Evolutionary conservation across 1,140 invertebrate genomes (phyloP).

Genomic region (Drosophila ananassae): DNA sequence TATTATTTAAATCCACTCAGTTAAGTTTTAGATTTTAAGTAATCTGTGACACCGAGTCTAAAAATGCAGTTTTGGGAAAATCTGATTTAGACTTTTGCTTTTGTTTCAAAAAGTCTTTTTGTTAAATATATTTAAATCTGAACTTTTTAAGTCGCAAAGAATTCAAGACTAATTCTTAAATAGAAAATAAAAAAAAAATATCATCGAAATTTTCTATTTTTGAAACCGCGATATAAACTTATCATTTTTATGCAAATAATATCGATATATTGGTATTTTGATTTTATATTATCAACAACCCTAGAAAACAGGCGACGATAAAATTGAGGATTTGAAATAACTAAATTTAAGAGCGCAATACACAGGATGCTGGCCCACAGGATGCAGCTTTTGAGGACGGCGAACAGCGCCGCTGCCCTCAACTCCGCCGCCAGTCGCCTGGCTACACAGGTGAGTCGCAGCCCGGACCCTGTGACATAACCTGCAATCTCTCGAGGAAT

Average conservation of each 20-base stretch:
- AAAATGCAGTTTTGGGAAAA: neutral
- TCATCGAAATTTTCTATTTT: neutral
- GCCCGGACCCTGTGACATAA: conserved; percentile 38
- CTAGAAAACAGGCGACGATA: conserved; percentile 12
- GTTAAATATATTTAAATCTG: neutral
- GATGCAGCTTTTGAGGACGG: conserved; percentile 63
- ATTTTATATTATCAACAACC: neutral
- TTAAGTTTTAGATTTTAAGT: too few species aligned
- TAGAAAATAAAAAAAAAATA: neutral
- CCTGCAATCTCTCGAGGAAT: conserved; percentile 26
- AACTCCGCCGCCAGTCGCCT: conserved; percentile 12
- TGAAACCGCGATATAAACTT: neutral
- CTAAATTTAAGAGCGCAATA: conserved; percentile 44
- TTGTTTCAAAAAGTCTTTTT: neutral
- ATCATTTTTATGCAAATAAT: neutral
- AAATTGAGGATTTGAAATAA: conserved; percentile 34
- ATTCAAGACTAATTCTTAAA: too few species aligned
- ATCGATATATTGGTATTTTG: neutral
- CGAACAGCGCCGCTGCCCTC: conserved; percentile 32
- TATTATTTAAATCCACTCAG: too few species aligned
- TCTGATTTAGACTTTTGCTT: neutral
- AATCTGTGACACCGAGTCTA: too few species aligned
- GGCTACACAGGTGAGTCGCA: conserved; percentile 55
- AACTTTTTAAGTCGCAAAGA: too few species aligned
- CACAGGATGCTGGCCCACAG: conserved; percentile 66